These are phyloP conservation scores for Andrena haemorrhoa DNA, from an alignment of 2,888 invertebrate genomes.

Conservation along the genomic window DNA sequence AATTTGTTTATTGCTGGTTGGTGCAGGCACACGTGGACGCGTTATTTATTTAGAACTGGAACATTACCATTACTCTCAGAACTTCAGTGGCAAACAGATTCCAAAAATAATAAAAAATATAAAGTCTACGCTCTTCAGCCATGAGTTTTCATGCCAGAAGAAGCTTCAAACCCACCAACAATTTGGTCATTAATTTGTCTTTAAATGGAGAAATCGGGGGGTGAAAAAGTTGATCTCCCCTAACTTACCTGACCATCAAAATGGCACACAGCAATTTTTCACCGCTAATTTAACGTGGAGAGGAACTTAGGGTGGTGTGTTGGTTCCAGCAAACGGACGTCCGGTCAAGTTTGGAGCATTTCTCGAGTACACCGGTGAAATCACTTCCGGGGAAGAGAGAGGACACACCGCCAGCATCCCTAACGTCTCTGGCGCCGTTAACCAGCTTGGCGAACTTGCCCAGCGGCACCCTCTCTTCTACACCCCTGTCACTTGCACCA, in stretches of 20 bases:
- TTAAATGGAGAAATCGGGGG: too few species aligned
- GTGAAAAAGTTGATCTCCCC: too few species aligned
- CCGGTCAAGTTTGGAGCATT: constrained; percentile 83
- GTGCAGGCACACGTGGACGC: too few species aligned
- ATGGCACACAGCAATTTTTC: background rate
- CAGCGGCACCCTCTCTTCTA: constrained; percentile 82
- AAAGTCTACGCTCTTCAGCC: too few species aligned
- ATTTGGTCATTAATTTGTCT: background rate
- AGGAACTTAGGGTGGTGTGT: background rate
- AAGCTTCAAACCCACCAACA: background rate
- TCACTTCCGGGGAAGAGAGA: constrained; percentile 83
- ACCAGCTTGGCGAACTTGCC: constrained; percentile 84
- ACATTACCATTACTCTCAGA: too few species aligned
- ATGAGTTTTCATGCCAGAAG: background rate
- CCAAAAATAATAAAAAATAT: background rate
- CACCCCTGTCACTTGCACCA: constrained; percentile 83
- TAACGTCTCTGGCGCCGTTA: constrained; percentile 83
- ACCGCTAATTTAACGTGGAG: background rate
- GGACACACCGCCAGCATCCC: constrained; percentile 83
- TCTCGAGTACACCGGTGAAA: constrained; percentile 83
- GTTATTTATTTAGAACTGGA: too few species aligned
- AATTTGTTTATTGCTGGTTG: too few species aligned
- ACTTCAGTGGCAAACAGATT: background rate
- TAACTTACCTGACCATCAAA: background rate
- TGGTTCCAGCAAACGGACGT: constrained; percentile 83